A percentile compares a stretch with the other conserved stretches of the same genome.
These are phyloP conservation scores for Eulacestoma nigropectus DNA, from an alignment of 2,113 vertebrate genomes.

Conservation along the genomic window DNA sequence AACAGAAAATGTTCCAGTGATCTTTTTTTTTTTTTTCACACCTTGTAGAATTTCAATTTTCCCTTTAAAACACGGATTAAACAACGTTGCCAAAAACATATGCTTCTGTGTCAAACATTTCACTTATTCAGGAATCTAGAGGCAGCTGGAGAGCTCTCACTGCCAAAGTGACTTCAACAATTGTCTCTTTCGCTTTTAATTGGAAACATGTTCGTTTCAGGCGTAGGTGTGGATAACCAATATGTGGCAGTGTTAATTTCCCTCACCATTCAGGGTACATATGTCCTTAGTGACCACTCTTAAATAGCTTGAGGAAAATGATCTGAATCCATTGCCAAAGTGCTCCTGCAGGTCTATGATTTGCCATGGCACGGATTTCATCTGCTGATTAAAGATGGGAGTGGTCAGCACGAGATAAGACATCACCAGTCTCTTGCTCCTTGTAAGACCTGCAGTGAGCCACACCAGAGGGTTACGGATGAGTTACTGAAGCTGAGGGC, in stretches of 20 bases:
- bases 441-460: not conserved
- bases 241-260: not conserved
- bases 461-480: not conserved
- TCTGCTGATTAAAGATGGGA: not conserved
- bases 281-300: not conserved
- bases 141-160: conserved; percentile 60
- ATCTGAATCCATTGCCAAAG: not conserved
- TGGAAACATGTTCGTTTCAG: conserved; percentile 41
- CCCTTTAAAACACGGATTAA: conserved; percentile 72
- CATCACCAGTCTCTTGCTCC: not conserved
- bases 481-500: not conserved
- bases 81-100: conserved; percentile 74
- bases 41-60: conserved; percentile 75
- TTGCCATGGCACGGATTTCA: not conserved
- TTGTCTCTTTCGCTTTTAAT: conserved; percentile 62
- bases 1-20: conserved; percentile 58
- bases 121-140: conserved; percentile 68
- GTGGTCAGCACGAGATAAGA: not conserved
- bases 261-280: not conserved
- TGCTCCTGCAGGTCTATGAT: not conserved
- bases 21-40: conserved; percentile 59
- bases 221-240: conserved; percentile 20
- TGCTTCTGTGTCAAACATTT: conserved; percentile 75
- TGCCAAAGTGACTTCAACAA: conserved; percentile 53
- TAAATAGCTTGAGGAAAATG: not conserved